phyloP scores from a whole-genome alignment of 1,140 invertebrate genomes.

The Calycopis cecrops region DNA sequence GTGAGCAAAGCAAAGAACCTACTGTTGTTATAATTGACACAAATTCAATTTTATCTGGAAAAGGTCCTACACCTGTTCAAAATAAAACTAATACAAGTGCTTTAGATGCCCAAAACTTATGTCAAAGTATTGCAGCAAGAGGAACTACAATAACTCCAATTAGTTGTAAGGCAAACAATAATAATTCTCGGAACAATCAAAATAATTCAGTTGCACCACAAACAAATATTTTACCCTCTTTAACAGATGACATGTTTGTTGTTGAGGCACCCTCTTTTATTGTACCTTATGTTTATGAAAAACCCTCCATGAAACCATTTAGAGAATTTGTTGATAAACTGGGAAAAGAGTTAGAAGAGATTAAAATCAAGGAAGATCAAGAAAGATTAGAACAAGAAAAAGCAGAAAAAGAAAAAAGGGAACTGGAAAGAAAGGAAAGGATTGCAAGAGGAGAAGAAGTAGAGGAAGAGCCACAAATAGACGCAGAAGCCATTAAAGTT shows the following conservation, averaged over 20 bases:
- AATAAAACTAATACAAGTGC: conserved; percentile 40
- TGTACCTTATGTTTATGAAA: conserved; percentile 93
- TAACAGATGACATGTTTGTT: conserved; percentile 92
- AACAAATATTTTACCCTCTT: conserved; percentile 81
- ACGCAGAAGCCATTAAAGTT: conserved; percentile 30
- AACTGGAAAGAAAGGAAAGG: conserved; percentile 62
- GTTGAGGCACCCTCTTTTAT: conserved; percentile 93
- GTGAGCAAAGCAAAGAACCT: conserved; percentile 71
- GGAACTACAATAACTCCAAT: conserved; percentile 74
- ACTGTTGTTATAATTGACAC: conserved; percentile 68
- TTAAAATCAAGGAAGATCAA: conserved; percentile 61
- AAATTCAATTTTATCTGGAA: conserved; percentile 63
- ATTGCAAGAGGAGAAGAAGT: conserved; percentile 65
- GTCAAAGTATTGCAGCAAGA: conserved; percentile 70
- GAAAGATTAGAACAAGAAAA: conserved; percentile 67
- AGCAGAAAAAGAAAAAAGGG: conserved; percentile 61
- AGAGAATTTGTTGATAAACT: conserved; percentile 84
- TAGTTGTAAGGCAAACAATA: conserved; percentile 42
- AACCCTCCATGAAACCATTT: conserved; percentile 85
- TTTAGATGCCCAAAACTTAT: conserved; percentile 61
- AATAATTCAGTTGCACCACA: conserved; percentile 57
- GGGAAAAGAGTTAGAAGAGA: conserved; percentile 79
- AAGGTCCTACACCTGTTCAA: conserved; percentile 43
- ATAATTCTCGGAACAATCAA: conserved; percentile 44
- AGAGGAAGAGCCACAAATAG: conserved; percentile 40